Evolutionary conservation across 2,888 invertebrate genomes (phyloP).

Genomic region (Flexamia atlantica): DNA sequence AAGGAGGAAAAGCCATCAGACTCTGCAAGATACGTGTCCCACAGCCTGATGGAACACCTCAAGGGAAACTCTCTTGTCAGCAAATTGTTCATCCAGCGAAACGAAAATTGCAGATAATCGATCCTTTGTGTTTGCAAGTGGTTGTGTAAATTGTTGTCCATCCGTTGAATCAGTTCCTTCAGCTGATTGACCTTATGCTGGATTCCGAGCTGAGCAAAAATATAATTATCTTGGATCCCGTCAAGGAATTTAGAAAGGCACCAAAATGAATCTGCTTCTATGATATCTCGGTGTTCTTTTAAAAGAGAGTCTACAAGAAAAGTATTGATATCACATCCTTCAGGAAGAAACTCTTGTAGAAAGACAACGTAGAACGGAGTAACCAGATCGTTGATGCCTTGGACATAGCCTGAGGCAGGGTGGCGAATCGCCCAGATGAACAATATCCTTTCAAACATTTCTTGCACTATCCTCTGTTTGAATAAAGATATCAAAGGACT

Average conservation of each 20-base stretch:
- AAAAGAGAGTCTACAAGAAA: conserved; percentile 89
- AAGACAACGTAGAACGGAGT: conserved; percentile 99
- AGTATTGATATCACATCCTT: conserved; percentile 90
- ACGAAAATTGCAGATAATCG: conserved; percentile 97
- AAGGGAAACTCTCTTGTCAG: conserved; percentile 98
- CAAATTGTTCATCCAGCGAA: conserved; percentile 99
- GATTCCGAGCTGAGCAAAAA: conserved; percentile 99
- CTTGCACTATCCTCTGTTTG: conserved; percentile 94
- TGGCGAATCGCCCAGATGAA: conserved; percentile 99
- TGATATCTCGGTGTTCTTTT: conserved; percentile 87
- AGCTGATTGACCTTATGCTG: conserved; percentile 98
- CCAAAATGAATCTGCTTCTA: conserved; percentile 99
- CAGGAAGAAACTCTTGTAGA: conserved; percentile 92
- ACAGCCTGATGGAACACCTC: conserved; percentile 96
- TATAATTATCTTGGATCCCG: conserved; percentile 99
- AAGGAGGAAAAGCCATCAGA: conserved; percentile 97
- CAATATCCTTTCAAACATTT: conserved; percentile 98
- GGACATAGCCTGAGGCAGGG: conserved; percentile 99
- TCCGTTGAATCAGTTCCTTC: conserved; percentile 95
- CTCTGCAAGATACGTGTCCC: conserved; percentile 99
- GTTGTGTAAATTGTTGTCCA: conserved; percentile 94
- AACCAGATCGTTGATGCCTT: conserved; percentile 98
- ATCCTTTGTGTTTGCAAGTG: conserved; percentile 96
- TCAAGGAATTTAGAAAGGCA: conserved; percentile 98
- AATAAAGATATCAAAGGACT: conserved; percentile 97